Conservation (phyloP, 1,140 invertebrate species). For the Cecropterus lyciades region DNA sequence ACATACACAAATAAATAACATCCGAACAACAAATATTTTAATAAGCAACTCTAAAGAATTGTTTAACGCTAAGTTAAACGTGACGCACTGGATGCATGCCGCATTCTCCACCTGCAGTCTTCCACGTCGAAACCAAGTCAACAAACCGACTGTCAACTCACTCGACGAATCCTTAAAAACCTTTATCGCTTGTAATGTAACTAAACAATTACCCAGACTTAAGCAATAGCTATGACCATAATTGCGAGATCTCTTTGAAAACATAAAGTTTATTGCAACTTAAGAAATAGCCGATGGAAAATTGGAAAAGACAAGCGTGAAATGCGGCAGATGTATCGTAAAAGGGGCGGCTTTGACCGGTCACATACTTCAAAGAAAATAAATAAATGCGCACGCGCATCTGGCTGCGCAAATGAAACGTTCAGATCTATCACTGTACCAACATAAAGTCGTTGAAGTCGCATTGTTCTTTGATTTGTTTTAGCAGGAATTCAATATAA, state of each 20-base stretch:
- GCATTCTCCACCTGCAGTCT: slow-evolving; percentile 53
- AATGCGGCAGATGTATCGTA: slow-evolving; percentile 76
- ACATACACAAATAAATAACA: slow-evolving; percentile 80
- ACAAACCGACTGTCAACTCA: slow-evolving; percentile 36
- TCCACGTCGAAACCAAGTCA: background rate
- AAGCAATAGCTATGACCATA: slow-evolving; percentile 68
- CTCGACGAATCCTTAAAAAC: slow-evolving; percentile 28
- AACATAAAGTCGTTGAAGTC: background rate
- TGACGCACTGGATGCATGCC: slow-evolving; percentile 54
- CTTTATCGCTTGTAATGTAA: slow-evolving; percentile 36
- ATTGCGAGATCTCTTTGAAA: slow-evolving; percentile 66
- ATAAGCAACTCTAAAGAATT: slow-evolving; percentile 78
- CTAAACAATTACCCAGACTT: slow-evolving; percentile 58
- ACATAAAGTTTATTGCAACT: slow-evolving; percentile 72
- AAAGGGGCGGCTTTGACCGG: slow-evolving; percentile 45
- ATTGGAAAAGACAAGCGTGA: slow-evolving; percentile 78
- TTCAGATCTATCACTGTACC: background rate
- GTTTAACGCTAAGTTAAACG: slow-evolving; percentile 66
- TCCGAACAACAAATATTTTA: slow-evolving; percentile 83
- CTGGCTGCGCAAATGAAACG: slow-evolving; percentile 30
- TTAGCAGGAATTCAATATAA: background rate
- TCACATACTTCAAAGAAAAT: slow-evolving; percentile 50
- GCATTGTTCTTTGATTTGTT: slow-evolving; percentile 6
- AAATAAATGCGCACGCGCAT: slow-evolving; percentile 49
- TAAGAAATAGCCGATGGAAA: slow-evolving; percentile 70